A percentile compares a stretch with the other conserved stretches of the same genome.
Evolutionary conservation across 1,140 invertebrate genomes (phyloP).

Genomic region (Zaprionus lachaisei): DNA sequence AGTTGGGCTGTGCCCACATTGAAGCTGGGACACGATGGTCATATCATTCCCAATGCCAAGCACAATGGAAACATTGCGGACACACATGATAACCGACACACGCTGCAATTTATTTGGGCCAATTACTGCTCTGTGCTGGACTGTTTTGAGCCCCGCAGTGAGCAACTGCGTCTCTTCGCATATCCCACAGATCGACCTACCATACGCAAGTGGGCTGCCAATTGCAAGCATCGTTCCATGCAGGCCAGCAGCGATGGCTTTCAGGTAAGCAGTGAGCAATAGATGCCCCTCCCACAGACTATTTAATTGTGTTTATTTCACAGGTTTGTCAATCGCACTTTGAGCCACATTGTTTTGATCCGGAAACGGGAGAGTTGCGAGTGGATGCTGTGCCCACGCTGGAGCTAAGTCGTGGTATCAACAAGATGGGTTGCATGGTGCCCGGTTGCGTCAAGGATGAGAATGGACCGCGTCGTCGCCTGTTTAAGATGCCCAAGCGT

Average conservation of each 20-base stretch:
- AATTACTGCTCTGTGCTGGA: conserved; percentile 69
- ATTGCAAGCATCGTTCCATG: conserved; percentile 70
- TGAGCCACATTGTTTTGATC: conserved; percentile 54
- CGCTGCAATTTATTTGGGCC: conserved; percentile 60
- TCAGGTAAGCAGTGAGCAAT: conserved; percentile 18
- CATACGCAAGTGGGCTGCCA: conserved; percentile 66
- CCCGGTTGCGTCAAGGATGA: conserved; percentile 42
- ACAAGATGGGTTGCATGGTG: conserved; percentile 49
- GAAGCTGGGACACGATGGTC: conserved; percentile 65
- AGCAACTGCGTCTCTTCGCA: conserved; percentile 46
- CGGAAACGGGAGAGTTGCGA: conserved; percentile 41
- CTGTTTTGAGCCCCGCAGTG: conserved; percentile 58
- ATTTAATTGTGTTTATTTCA: background rate
- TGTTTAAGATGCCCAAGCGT: conserved; percentile 59
- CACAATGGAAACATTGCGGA: conserved; percentile 66
- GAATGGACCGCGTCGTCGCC: conserved; percentile 25
- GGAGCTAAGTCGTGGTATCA: conserved; percentile 37
- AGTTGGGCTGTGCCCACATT: conserved; percentile 73
- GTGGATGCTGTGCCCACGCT: conserved; percentile 64
- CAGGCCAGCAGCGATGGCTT: conserved; percentile 72
- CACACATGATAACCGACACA: conserved; percentile 41
- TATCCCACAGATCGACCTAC: conserved; percentile 63
- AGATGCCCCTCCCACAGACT: background rate
- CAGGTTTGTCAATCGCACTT: conserved; percentile 69
- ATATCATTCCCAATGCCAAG: conserved; percentile 61